phyloP scores from a whole-genome alignment of 1,140 invertebrate species.

The Choristoneura fumiferana region DNA sequence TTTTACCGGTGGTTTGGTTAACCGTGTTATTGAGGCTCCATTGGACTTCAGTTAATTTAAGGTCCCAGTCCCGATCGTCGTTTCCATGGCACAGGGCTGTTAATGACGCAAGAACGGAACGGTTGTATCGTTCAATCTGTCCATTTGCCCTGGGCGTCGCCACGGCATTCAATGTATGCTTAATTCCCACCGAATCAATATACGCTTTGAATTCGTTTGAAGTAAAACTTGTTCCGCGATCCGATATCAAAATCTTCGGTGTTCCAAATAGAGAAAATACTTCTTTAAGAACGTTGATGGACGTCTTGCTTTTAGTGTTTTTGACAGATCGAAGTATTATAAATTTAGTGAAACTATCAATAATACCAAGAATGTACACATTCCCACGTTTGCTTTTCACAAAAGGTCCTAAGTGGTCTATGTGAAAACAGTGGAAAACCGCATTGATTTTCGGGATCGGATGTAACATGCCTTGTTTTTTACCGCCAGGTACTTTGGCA shows the following conservation, averaged over 20 bases:
- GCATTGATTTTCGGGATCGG: conserved; percentile 21
- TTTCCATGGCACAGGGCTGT: neutral
- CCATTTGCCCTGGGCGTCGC: neutral
- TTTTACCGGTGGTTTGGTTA: neutral
- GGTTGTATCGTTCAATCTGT: conserved; percentile 8
- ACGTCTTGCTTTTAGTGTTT: conserved; percentile 8
- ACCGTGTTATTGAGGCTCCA: conserved; percentile 22
- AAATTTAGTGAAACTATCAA: conserved; percentile 41
- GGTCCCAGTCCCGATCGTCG: conserved; percentile 13
- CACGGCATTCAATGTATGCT: conserved; percentile 2
- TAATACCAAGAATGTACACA: conserved; percentile 36
- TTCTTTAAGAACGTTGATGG: neutral
- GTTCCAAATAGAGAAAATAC: neutral
- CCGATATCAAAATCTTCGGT: conserved; percentile 1
- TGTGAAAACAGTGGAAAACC: conserved; percentile 22
- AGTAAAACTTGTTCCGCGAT: conserved; percentile 10
- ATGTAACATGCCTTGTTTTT: conserved; percentile 24
- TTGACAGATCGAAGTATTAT: neutral
- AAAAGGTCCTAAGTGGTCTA: conserved; percentile 29
- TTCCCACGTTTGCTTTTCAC: conserved; percentile 24
- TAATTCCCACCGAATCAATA: neutral
- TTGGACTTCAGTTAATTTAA: neutral
- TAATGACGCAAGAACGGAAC: neutral
- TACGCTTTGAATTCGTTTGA: conserved; percentile 1
- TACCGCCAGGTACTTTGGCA: conserved; percentile 17